Evolutionary conservation across 2,113 vertebrate species (phyloP).

Genomic region (Neolamprologus toae): DNA sequence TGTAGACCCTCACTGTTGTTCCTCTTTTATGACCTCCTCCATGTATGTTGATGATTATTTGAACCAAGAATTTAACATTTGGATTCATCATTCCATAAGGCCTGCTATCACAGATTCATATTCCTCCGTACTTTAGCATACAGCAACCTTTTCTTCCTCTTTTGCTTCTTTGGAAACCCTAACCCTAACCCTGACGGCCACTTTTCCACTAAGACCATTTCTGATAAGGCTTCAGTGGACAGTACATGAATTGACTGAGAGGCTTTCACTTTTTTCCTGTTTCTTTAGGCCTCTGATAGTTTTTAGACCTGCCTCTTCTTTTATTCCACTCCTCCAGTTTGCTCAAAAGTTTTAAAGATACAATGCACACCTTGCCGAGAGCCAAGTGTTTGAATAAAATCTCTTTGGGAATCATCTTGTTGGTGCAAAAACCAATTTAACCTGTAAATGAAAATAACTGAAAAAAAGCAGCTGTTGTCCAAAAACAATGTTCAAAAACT

Average conservation of each 20-base stretch:
- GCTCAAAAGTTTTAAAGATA: neutral
- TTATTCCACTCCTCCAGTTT: neutral
- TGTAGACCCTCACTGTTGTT: neutral
- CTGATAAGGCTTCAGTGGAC: neutral
- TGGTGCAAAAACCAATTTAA: neutral
- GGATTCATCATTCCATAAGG: neutral
- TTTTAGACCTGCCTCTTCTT: neutral
- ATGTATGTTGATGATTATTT: neutral
- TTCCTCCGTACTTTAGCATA: neutral
- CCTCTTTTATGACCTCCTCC: neutral
- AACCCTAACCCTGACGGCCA: neutral
- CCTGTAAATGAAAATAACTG: neutral
- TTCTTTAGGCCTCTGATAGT: neutral
- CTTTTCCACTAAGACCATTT: neutral
- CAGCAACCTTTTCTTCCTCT: neutral
- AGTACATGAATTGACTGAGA: neutral
- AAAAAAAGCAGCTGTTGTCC: neutral
- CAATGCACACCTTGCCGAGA: neutral
- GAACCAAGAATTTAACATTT: neutral
- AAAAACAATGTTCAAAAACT: neutral
- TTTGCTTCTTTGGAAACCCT: neutral
- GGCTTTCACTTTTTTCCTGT: neutral
- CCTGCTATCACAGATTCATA: neutral
- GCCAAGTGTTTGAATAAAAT: neutral
- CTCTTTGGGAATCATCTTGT: neutral